phyloP scores from a whole-genome alignment of 1,140 invertebrate species.

The Pseudomyrmex flavicornis region DNA sequence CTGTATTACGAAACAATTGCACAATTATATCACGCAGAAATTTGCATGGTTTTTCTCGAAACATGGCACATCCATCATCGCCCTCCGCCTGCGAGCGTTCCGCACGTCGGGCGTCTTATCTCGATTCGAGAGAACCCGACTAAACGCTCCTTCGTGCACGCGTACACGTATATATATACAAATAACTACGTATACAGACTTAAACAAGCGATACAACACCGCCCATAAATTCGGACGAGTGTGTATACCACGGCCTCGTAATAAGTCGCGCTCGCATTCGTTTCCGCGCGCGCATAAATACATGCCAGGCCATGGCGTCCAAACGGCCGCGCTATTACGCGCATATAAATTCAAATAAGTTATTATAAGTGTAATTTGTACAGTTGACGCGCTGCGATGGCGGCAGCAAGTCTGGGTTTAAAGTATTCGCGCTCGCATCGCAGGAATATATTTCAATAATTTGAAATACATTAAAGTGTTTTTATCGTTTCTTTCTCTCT shows the following conservation, averaged over 20 bases:
- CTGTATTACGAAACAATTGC: conserved; percentile 53
- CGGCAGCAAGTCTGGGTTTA: conserved; percentile 81
- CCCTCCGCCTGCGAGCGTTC: conserved; percentile 36
- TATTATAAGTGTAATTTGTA: conserved; percentile 84
- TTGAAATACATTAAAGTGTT: conserved; percentile 85
- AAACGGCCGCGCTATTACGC: conserved; percentile 59
- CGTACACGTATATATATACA: conserved; percentile 19
- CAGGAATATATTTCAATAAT: conserved; percentile 85
- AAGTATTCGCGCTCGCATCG: conserved; percentile 81
- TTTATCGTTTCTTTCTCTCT: not conserved
- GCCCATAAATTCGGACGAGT: conserved; percentile 49
- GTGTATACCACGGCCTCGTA: conserved; percentile 32
- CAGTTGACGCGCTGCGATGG: conserved; percentile 74
- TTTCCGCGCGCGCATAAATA: conserved; percentile 58
- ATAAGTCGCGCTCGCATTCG: conserved; percentile 58
- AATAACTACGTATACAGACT: not conserved
- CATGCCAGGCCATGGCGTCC: conserved; percentile 5
- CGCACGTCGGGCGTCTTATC: conserved; percentile 55
- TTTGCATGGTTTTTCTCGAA: conserved; percentile 60
- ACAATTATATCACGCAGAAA: conserved; percentile 56
- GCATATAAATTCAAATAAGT: conserved; percentile 82
- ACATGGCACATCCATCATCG: conserved; percentile 57
- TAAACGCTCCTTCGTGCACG: conserved; percentile 54
- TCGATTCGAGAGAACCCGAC: conserved; percentile 28
- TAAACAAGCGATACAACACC: conserved; percentile 41